A percentile compares a stretch with the other conserved stretches of the same genome.
These are phyloP conservation scores for Pterobdella sp. DNA, from an alignment of 2,888 invertebrate species.

Conservation along the genomic window DNA sequence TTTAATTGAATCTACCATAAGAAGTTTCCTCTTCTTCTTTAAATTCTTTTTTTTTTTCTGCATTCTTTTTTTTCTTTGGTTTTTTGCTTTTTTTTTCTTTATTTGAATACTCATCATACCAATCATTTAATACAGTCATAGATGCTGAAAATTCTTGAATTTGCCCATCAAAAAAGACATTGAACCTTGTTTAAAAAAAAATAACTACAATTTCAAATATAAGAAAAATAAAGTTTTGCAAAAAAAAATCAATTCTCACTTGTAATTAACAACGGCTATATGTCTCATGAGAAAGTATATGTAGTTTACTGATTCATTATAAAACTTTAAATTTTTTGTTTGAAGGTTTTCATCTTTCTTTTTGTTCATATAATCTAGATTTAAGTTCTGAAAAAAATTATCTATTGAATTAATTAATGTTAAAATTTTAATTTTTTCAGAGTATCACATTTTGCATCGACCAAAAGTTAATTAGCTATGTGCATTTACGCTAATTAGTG, in stretches of 20 bases:
- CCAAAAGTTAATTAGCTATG: too few species aligned
- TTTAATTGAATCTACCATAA: not conserved
- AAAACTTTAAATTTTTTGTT: slow-evolving; percentile 5
- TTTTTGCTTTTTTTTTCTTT: not conserved
- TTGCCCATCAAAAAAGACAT: slow-evolving; percentile 3
- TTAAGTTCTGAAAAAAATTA: too few species aligned
- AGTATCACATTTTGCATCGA: too few species aligned
- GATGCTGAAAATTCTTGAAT: not conserved
- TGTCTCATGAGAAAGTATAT: slow-evolving; percentile 22
- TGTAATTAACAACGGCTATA: slow-evolving; percentile 17
- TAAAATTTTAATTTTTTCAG: too few species aligned
- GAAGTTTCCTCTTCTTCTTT: not conserved
- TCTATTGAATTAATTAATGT: too few species aligned
- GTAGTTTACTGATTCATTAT: not conserved
- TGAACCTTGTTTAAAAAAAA: not conserved
- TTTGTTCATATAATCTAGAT: too few species aligned
- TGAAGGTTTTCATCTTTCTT: too few species aligned
- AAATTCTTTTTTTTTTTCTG: not conserved
- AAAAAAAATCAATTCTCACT: not conserved
- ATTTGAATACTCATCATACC: not conserved
- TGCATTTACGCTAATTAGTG: too few species aligned
- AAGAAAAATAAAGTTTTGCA: too few species aligned
- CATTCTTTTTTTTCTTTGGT: not conserved
- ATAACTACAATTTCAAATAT: too few species aligned
- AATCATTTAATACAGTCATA: not conserved